Conservation (phyloP, 2,113 vertebrate species). For the Neopipo cinnamomea region DNA sequence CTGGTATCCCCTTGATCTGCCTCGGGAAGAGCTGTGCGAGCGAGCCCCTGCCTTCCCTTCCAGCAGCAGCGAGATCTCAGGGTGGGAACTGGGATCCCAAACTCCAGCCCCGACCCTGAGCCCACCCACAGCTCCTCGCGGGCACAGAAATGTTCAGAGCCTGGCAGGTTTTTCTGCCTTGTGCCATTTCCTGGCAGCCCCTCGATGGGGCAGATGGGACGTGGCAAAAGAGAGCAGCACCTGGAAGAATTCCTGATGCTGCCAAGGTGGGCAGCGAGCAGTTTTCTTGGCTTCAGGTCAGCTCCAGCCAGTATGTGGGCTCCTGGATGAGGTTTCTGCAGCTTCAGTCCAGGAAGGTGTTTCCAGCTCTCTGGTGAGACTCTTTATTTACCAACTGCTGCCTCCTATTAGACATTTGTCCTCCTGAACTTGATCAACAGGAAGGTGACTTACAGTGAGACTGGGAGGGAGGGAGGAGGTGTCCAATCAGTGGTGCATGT, state of each 20-base stretch:
- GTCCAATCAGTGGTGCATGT: slow-evolving; percentile 6
- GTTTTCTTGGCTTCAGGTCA: background rate
- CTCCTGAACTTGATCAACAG: slow-evolving; percentile 8
- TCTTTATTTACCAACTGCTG: background rate
- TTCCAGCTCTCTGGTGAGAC: background rate
- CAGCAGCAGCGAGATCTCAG: background rate
- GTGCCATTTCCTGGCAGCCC: background rate
- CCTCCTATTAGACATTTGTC: background rate
- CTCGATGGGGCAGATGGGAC: background rate
- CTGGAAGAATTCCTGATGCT: background rate
- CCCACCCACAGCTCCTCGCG: background rate
- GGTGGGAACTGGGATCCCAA: background rate
- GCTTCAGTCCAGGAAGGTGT: background rate
- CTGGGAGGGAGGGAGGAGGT: slow-evolving; percentile 24
- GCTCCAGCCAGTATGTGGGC: background rate
- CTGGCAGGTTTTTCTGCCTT: background rate
- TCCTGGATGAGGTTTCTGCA: background rate
- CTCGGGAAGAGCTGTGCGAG: background rate
- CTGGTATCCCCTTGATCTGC: background rate
- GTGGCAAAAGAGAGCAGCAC: background rate
- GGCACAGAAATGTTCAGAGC: background rate
- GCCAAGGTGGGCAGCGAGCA: background rate
- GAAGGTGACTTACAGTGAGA: slow-evolving; percentile 47
- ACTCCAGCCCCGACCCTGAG: background rate
- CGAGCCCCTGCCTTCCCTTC: background rate